A percentile compares a stretch with the other conserved stretches of the same genome.
Conservation (phyloP, 2,888 invertebrate genomes). For the Diplazon laetatorius region DNA sequence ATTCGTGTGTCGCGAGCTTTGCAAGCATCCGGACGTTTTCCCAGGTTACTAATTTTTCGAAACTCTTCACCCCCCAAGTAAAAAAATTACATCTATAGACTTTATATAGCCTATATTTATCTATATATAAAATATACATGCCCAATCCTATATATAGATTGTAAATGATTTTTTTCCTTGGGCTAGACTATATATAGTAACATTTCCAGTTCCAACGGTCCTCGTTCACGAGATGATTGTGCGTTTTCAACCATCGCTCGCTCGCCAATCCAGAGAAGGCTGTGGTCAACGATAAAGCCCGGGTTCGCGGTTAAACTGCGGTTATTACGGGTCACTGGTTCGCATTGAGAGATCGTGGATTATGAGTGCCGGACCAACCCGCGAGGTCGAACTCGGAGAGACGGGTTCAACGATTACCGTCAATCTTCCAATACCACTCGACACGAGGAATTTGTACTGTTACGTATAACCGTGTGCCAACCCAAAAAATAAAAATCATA, state of each 20-base stretch:
- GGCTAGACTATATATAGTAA: no score
- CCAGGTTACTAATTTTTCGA: background rate
- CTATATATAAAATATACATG: no score
- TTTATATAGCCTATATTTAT: no score
- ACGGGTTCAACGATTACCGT: constrained; percentile 34
- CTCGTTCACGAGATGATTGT: background rate
- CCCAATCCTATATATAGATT: no score
- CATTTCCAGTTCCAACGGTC: no score
- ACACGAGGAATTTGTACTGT: constrained; percentile 29
- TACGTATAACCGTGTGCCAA: no score
- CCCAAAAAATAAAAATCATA: no score
- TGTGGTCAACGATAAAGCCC: constrained; percentile 42
- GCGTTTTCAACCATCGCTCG: no score
- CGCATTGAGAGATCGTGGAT: constrained; percentile 33
- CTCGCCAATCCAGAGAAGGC: no score
- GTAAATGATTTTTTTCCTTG: no score
- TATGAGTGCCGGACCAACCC: constrained; percentile 3
- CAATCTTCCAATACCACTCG: constrained; percentile 40
- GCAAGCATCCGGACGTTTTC: background rate
- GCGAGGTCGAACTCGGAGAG: constrained; percentile 17
- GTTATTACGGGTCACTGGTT: constrained; percentile 54
- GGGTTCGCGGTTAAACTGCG: constrained; percentile 44
- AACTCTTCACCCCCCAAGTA: background rate
- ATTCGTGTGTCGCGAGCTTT: constrained; percentile 13
- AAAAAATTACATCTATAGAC: background rate